A percentile compares a stretch with the other conserved stretches of the same genome.
These are phyloP conservation scores for Pygoscelis antarcticus DNA, from an alignment of 2,113 vertebrate genomes.

Conservation along the genomic window DNA sequence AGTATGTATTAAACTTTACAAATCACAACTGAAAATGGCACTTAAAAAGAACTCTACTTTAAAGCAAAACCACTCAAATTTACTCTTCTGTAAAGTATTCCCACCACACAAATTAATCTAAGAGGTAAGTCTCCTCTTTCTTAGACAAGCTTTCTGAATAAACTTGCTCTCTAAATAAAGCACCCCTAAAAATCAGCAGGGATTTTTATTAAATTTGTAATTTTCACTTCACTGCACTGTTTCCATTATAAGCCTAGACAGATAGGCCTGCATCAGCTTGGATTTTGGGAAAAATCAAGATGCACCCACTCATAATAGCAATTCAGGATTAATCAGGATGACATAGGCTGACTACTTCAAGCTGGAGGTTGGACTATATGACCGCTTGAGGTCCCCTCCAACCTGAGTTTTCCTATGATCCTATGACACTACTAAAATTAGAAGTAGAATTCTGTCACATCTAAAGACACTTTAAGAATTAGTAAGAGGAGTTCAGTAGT, in stretches of 20 bases:
- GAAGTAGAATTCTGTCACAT: neutral
- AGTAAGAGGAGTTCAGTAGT: neutral
- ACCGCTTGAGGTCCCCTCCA: neutral
- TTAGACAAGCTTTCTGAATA: neutral
- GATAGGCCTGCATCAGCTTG: neutral
- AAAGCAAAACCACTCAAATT: neutral
- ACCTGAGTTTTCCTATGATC: neutral
- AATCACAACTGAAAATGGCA: neutral
- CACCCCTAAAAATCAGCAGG: neutral
- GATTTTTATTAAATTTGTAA: neutral
- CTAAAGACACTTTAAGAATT: neutral
- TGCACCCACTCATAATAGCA: neutral
- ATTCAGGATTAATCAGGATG: neutral
- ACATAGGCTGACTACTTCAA: neutral
- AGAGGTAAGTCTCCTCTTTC: neutral
- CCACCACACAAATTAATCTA: neutral
- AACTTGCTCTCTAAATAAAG: neutral
- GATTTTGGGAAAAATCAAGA: neutral
- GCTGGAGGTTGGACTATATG: neutral
- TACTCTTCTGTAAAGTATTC: neutral
- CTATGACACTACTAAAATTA: neutral
- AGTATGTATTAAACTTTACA: neutral
- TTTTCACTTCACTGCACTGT: neutral
- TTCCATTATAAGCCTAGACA: neutral
- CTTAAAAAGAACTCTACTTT: neutral